Conservation (phyloP, 2,888 invertebrate genomes). For the Periphyllus acericola region DNA sequence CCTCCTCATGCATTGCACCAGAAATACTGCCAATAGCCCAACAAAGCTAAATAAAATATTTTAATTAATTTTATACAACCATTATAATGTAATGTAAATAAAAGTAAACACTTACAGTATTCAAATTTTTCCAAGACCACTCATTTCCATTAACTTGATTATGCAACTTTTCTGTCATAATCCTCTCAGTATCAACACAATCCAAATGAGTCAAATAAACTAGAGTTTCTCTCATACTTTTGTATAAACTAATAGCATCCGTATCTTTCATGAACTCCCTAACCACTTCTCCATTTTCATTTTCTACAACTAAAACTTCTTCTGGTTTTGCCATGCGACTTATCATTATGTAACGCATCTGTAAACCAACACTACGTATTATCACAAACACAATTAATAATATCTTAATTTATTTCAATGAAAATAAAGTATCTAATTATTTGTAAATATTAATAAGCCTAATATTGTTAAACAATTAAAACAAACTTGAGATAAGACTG, state of each 20-base stretch:
- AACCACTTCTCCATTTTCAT: slow-evolving; percentile 99
- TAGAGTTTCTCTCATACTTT: slow-evolving; percentile 97
- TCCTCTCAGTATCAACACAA: slow-evolving; percentile 95
- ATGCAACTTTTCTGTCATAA: slow-evolving; percentile 98
- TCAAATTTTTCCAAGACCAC: slow-evolving; percentile 99
- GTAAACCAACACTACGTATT: slow-evolving; percentile 48
- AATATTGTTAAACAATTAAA: slow-evolving; percentile 1
- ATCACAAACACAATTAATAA: slow-evolving; percentile 19
- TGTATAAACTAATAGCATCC: slow-evolving; percentile 98
- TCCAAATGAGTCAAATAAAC: slow-evolving; percentile 99
- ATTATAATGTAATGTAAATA: slow-evolving; percentile 12
- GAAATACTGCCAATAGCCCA: slow-evolving; percentile 99
- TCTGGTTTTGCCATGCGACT: slow-evolving; percentile 99
- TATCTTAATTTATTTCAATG: background rate
- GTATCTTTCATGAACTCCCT: slow-evolving; percentile 99
- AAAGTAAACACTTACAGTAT: slow-evolving; percentile 74
- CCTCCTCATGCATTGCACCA: slow-evolving; percentile 99
- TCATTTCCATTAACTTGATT: slow-evolving; percentile 98
- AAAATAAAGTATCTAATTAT: background rate
- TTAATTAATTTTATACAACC: slow-evolving; percentile 59
- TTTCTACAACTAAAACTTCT: slow-evolving; percentile 99
- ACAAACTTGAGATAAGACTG: slow-evolving; percentile 78
- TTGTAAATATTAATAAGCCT: background rate
- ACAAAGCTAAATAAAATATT: slow-evolving; percentile 74
- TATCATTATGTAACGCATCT: slow-evolving; percentile 96